phyloP scores from a whole-genome alignment of 2,797 vertebrate species.

The Gouania willdenowi region DNA sequence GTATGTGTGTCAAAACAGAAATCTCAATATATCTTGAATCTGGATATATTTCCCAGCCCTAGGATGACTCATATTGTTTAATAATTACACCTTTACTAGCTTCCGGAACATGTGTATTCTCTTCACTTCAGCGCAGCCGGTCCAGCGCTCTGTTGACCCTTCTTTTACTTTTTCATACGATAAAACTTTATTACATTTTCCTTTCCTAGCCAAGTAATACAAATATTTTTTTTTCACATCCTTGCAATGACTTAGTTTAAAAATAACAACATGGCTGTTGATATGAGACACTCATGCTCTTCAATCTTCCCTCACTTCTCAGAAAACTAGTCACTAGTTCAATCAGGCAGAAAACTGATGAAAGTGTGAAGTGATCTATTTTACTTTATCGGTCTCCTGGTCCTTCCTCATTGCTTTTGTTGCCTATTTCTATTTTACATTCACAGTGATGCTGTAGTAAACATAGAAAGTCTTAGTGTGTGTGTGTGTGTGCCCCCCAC shows the following conservation, averaged over 20 bases:
- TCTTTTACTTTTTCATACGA: conserved; percentile 46
- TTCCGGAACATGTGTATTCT: too few relatives aligned
- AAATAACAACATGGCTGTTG: neutral
- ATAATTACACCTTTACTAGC: too few relatives aligned
- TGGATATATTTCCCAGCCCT: too few relatives aligned
- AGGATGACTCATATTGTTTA: too few relatives aligned
- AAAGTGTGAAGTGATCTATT: conserved; percentile 39
- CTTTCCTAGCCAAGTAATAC: too few relatives aligned
- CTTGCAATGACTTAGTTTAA: too few relatives aligned
- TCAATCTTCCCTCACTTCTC: neutral
- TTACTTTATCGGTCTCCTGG: conserved; percentile 25
- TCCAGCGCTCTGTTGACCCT: conserved; percentile 31
- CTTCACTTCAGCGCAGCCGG: conserved; percentile 51
- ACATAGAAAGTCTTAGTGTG: conserved; percentile 11
- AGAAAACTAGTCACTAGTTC: conserved; percentile 4
- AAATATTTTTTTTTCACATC: too few relatives aligned
- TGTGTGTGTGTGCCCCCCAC: too few relatives aligned
- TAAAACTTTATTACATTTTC: conserved; percentile 32
- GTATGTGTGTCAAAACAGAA: too few relatives aligned
- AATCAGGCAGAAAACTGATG: conserved; percentile 17
- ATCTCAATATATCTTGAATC: too few relatives aligned
- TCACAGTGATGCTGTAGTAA: neutral
- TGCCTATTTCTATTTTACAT: conserved; percentile 15
- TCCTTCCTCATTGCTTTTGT: conserved; percentile 34
- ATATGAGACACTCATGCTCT: neutral